Base-by-base conservation (phyloP, 2,113 vertebrate species). In the Sorex fumeus region DNA sequence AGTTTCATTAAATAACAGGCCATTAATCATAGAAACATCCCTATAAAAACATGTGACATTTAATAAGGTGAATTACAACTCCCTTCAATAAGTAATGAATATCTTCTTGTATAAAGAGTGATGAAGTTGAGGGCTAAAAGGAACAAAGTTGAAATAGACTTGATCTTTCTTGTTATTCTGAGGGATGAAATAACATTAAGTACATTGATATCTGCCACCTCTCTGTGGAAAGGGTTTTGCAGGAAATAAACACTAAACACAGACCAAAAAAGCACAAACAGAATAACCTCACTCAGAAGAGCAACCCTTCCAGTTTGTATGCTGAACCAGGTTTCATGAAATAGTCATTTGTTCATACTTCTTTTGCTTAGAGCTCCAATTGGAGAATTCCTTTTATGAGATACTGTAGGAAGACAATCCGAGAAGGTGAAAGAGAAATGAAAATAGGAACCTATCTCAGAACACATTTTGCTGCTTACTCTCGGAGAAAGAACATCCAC, bases 1-100 rank as follows among this genome's bases (percentile, higher is more conserved):
- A 85, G 16, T 93, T 92, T 60, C 93, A 57, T 85, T 88, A 82
- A 74, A 80, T 91, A 70, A 32, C 47, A 95, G 40, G 23, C 74
- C 16, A 34, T 81, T 53, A 57, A 7, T 89, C 43, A 87, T 57
- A 69, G 21, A 13, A 36, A 43, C 23, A 34, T 91, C 57, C 13
- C 80, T 87, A 23, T 84, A 79, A 40, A 21, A 50, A 40, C 53
- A 6, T 4, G 23, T 92, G 78, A 25, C 32, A 53, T 76, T 83
- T 62, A 47, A 45, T 50, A 85, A 19, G n/a, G 81, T 45, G n/a
- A 34, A 23, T 77, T 90, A 25, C 15, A 30, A 2, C 15, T 91
- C 25, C 3, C 66, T 91, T 93, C n/a, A 57, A 36, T 94, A 89
- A 89, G 82, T 91, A 85, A 21, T 50, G 34, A 76, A 40, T 91